Evolutionary conservation across 1,140 invertebrate species (phyloP), one percentile per base, ranked within the genome.

Genomic region (Philotrypesis tridentata): DNA sequence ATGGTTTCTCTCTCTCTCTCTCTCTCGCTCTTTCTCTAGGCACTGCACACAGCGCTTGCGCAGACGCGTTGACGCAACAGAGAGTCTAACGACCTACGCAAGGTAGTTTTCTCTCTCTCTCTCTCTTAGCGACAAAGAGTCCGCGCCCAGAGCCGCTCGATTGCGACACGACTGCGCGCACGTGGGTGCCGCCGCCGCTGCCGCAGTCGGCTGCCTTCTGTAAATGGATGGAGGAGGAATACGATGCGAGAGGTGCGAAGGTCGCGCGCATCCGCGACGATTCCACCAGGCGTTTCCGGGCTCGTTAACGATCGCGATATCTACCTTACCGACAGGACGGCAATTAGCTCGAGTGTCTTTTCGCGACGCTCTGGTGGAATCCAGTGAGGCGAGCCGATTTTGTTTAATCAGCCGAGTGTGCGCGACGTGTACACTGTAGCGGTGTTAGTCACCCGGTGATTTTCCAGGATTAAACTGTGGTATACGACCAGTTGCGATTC

Each of bases 161-260:
- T 72, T 48, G 70, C 70, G 40, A 72, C 70, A 72, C 33, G 37
- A 70, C 70, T 23, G n/a, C 33, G 14, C n/a, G 70, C 70, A 40
- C 37, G 70, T 72, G 70, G 70, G 70, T 43, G 37, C 31, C 67
- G 7, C 61, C 23, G 61, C 17, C 33, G 11, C 40, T 17, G 23
- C 60, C 60, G 60, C n/a, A n/a, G n/a, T n/a, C n/a, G n/a, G 60
- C 60, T 25, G 60, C 11, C 9, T 63, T 23, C 61, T 65, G 2
- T 25, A 14, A 11, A 21, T 27, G 11, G 25, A 65, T 12, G n/a
- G 63, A 25, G 63, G 63, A 25, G 11, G 11, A 65, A 65, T 14
- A 27, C 7, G 27, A 9, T 37, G 33, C 33, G 2, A 65, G n/a
- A 27, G 31, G 67, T 31, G 21, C 67, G 31, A 70, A 70, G 67